Evolutionary conservation across 2,113 vertebrate genomes (phyloP), one percentile per base, ranked within the genome.

Genomic region (Rhagologus leucostigma): DNA sequence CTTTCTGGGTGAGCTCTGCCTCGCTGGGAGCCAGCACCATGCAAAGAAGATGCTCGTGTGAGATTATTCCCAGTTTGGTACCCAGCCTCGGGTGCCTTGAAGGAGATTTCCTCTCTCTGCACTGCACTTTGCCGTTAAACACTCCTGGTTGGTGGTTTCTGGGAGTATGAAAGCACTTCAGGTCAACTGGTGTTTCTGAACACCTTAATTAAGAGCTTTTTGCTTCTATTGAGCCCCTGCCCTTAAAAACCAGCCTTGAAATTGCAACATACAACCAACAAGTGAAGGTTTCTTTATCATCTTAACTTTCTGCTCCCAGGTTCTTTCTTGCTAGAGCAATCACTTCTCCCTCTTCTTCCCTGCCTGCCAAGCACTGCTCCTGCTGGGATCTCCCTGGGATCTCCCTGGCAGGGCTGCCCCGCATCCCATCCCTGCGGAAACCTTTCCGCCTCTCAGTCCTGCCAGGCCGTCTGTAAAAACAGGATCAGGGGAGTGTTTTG

Each of bases 201-300:
- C 59, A 94, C 80, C 69, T 67, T 84, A 93, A 95, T 95, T 89
- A 94, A 93, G 68, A 57, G 89, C 37, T 81, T 96, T 94, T 89
- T 81, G 41, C 76, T 70, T 84, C 89, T 55, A 3, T 30, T 63
- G 91, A 94, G 84, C 73, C 60, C 69, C 59, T 67, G 84, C 64
- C 87, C 69, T 93, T 93, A 84, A 95, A 92, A 95, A 77, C 16
- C 14, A 7, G 46, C 86, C 73, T 86, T 50, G 80, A 74, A 86
- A 84, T 86, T 80, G 76, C 89, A 29, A 65, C 63, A n/a, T 53
- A 26, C 46, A 76, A 52, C 71, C 1, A 6, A 71, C 42, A 42
- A 18, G 19, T 90, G 62, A 57, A 77, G 76, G 87, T 19, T 91
- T 67, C 50, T 91, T 87, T 67, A 35, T 50, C 60, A 15, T 47